Base-by-base conservation (phyloP, 2,797 vertebrate genomes). In the Hemibagrus guttatus region DNA sequence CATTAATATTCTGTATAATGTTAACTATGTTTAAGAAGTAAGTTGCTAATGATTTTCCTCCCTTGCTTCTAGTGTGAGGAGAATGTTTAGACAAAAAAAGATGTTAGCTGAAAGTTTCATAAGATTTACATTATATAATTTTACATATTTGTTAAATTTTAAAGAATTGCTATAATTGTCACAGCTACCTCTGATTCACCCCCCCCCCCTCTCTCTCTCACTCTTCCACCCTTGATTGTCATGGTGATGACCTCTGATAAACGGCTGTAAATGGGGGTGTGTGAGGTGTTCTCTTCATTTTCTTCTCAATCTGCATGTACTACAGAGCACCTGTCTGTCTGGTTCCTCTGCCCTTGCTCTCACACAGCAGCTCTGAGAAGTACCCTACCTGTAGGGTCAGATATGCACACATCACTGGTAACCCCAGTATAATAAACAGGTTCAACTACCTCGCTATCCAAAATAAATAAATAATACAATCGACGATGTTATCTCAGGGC, bases 201-300 rank as follows among this genome's bases (percentile, higher is more conserved):
- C 4, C 39, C 58, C 8, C n/a, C 23, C 21, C 7, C 46, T 6
- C 28, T 66, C 19, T 39, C 31, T 88, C 89, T 92, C 90, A 81
- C 84, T 58, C 89, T 91, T 84, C 90, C 91, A 83, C 90, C 90
- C 91, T 88, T 87, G 88, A 88, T 89, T 90, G 87, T 94, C 86
- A 91, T 63, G 86, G 85, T 91, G 86, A 91, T 86, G 90, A 91
- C 90, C 89, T 90, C 88, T 89, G 88, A 83, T 35, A 26, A 79
- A 59, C 46, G n/a, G 58, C 58, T 84, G 35, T 23, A 56, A 17
- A 12, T 49, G 23, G 46, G 42, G 14, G 42, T 52, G 71, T n/a
- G 74, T n/a, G 75, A 13, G 23, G 4, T 49, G 46, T 49, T 49
- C 46, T 46, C 46, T 49, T 49, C 46, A n/a, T 49, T 71, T 28